A percentile compares a stretch with the other conserved stretches of the same genome.
These are phyloP conservation scores for Xenopus borealis DNA, from an alignment of 2,113 vertebrate species.

Conservation along the genomic window DNA sequence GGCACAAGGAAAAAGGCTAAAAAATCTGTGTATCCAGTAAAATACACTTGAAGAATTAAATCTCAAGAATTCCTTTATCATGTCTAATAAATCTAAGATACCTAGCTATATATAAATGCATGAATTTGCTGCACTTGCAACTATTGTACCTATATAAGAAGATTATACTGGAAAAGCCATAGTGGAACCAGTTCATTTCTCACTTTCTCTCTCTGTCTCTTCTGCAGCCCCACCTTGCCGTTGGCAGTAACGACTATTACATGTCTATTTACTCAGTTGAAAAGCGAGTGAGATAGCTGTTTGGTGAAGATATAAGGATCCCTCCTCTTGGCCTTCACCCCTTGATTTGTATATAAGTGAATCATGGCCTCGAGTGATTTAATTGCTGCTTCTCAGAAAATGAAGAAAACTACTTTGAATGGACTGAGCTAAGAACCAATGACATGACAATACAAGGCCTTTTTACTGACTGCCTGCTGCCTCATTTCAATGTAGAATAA, in stretches of 20 bases:
- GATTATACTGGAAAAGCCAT: no score
- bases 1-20: no score
- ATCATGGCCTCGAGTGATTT: conserved; percentile 68
- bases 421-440: conserved; percentile 57
- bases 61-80: no score
- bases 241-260: conserved; percentile 98
- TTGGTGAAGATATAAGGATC: conserved; percentile 14
- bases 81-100: no score
- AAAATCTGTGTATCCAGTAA: no score
- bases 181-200: neutral
- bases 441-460: neutral
- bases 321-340: conserved; percentile 44
- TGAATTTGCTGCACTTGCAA: no score
- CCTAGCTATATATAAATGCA: no score
- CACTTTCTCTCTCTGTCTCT: neutral
- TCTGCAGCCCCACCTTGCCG: conserved; percentile 88
- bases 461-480: no score
- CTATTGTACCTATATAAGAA: no score
- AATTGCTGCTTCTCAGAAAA: conserved; percentile 72
- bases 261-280: conserved; percentile 98
- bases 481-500: no score
- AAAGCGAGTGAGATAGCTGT: conserved; percentile 90
- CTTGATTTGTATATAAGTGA: conserved; percentile 75
- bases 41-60: no score
- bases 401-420: conserved; percentile 60